These are phyloP conservation scores for Coremacera marginata DNA, from an alignment of 2,888 invertebrate genomes.

Conservation along the genomic window DNA sequence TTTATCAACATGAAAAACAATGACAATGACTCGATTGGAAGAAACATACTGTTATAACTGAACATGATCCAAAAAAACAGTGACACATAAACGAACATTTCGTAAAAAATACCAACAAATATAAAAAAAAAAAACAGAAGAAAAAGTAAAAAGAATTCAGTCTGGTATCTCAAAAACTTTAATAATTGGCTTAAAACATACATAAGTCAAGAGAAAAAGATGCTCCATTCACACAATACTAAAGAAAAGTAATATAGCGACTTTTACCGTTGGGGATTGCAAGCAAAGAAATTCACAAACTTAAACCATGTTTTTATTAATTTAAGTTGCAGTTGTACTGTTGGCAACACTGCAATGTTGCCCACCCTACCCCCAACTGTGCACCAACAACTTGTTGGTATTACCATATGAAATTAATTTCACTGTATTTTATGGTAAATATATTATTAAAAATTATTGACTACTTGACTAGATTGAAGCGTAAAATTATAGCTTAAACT, in stretches of 20 bases:
- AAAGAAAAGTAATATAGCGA: conserved; percentile 4
- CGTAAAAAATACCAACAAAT: not conserved
- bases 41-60: not conserved
- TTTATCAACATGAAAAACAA: not conserved
- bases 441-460: not conserved
- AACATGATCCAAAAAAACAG: conserved; percentile 4
- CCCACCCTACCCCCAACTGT: not conserved
- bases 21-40: not conserved
- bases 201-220: not conserved
- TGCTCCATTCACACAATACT: not conserved
- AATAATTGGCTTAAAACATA: conserved; percentile 15
- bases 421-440: not conserved
- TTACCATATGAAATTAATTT: not conserved
- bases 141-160: conserved; percentile 21
- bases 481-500: conserved; percentile 3
- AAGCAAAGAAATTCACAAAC: not conserved
- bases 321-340: not conserved
- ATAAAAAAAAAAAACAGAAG: not conserved
- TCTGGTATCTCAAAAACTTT: conserved; percentile 24
- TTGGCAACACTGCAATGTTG: not conserved
- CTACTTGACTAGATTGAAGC: not conserved
- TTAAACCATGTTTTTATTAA: not conserved
- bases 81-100: not conserved
- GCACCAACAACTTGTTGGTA: not conserved
- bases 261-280: conserved; percentile 9